phyloP scores from a whole-genome alignment of 2,888 invertebrate genomes.

The Lepidochrysops patricia region DNA sequence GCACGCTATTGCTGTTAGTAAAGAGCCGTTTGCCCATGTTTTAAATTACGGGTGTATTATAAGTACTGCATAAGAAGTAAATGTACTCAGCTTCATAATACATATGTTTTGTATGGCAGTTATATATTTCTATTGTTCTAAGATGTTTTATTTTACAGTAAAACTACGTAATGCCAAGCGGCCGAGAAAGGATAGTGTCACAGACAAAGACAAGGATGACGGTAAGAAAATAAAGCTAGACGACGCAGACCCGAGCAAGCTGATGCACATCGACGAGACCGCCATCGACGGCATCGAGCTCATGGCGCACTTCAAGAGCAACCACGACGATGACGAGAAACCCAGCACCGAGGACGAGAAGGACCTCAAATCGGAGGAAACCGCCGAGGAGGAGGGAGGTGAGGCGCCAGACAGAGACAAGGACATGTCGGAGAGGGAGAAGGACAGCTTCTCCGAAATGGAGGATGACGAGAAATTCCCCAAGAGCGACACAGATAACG shows the following conservation, averaged over 20 bases:
- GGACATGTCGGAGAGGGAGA: constrained; percentile 51
- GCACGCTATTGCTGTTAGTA: too few species aligned
- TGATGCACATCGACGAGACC: constrained; percentile 62
- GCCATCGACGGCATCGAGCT: constrained; percentile 69
- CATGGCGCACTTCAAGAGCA: constrained; percentile 56
- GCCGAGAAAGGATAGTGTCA: constrained; percentile 74
- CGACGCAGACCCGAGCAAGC: constrained; percentile 38
- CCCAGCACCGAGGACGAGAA: constrained; percentile 59
- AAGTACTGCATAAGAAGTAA: too few species aligned
- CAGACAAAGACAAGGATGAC: constrained; percentile 68
- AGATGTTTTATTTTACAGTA: constrained; percentile 31
- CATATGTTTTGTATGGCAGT: too few species aligned
- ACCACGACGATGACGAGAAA: constrained; percentile 55
- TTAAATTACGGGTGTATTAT: too few species aligned
- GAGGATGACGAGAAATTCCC: constrained; percentile 67
- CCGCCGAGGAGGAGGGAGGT: constrained; percentile 44
- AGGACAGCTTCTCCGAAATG: constrained; percentile 67
- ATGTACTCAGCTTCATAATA: too few species aligned
- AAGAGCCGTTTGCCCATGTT: too few species aligned
- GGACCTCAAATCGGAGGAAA: constrained; percentile 48
- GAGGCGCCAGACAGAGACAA: constrained; percentile 33
- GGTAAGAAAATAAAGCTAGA: constrained; percentile 58
- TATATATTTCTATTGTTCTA: not conserved
- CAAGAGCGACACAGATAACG: constrained; percentile 65
- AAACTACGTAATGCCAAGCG: constrained; percentile 65